Conservation (phyloP, 2,888 invertebrate species). For the Cyaniris semiargus region DNA sequence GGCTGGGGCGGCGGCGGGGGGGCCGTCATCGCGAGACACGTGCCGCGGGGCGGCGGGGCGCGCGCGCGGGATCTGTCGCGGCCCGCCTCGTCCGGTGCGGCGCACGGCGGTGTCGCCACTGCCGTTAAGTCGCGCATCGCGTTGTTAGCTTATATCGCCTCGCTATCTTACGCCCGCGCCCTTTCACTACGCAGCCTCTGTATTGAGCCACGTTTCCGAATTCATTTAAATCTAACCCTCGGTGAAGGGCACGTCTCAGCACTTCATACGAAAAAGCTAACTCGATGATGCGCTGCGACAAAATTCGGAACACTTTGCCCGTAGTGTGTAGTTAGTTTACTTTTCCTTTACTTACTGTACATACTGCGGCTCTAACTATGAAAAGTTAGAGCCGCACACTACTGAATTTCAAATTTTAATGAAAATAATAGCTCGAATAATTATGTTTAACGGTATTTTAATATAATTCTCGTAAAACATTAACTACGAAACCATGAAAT, state of each 20-base stretch:
- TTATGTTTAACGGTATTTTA: background rate
- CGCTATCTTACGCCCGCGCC: constrained; percentile 57
- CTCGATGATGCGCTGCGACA: background rate
- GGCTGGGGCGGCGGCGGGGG: constrained; percentile 47
- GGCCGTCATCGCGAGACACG: constrained; percentile 38
- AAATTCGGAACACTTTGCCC: background rate
- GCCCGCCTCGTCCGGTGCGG: constrained; percentile 51
- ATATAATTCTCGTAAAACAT: background rate
- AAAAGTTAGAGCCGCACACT: background rate
- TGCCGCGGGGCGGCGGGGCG: constrained; percentile 49
- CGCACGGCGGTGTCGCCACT: constrained; percentile 53
- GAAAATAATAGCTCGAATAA: background rate
- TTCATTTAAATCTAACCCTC: constrained; percentile 46
- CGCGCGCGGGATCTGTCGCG: constrained; percentile 49
- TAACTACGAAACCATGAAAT: background rate
- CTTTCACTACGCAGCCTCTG: constrained; percentile 76
- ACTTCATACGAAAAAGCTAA: constrained; percentile 54
- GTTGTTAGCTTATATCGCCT: constrained; percentile 43
- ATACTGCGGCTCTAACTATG: too few relatives aligned
- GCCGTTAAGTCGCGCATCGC: constrained; percentile 44
- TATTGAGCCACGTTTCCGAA: constrained; percentile 72
- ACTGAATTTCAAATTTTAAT: background rate
- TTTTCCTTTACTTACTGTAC: background rate
- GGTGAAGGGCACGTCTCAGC: constrained; percentile 74
- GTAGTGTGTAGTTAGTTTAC: background rate